Evolutionary conservation across 2,113 vertebrate genomes (phyloP), one percentile per base, ranked within the genome.

Genomic region (Paramisgurnus dabryanus): DNA sequence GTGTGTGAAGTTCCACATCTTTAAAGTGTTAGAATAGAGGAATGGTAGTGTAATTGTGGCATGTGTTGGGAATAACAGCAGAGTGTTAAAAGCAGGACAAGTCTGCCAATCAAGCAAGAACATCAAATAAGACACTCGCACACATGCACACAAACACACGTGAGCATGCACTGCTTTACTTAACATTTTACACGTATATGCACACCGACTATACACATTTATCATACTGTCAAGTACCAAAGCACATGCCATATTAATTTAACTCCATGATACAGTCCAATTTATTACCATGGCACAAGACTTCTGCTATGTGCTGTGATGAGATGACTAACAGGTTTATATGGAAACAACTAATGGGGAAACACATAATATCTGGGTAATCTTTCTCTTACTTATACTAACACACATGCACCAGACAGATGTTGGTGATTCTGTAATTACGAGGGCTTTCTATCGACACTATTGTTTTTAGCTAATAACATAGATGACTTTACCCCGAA

Each of bases 11-110:
- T 60, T 67, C 47, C 40, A 81, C 85, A 83, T 87, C 81, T 87
- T 87, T 85, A 83, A 77, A 80, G 47, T 47, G 79, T 86, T 81
- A 80, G 50, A 65, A 86, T 63, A 65, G 76, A 87, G 61, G 73
- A 76, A 79, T 74, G 43, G 72, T 79, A 80, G 72, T 65, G 63
- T 65, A 80, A 72, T 65, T 80, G 69, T 57, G 58, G 49, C 75
- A 77, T 67, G 13, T 77, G 75, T 66, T 77, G 75, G 55, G 73
- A 75, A 75, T 75, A 43, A 75, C 18, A 75, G 43, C 43, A 77
- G 43, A 66, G 74, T 77, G 60, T 76, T 64, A 66, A 76, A 76
- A 76, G 63, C 15, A 49, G 34, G 47, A 76, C 45, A 76, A 45
- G 17, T 40, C 63, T 66, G 61, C 63, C 60, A 77, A 77, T 77